Evolutionary conservation across 2,113 vertebrate species (phyloP).

Genomic region (Microcebus jonahi): DNA sequence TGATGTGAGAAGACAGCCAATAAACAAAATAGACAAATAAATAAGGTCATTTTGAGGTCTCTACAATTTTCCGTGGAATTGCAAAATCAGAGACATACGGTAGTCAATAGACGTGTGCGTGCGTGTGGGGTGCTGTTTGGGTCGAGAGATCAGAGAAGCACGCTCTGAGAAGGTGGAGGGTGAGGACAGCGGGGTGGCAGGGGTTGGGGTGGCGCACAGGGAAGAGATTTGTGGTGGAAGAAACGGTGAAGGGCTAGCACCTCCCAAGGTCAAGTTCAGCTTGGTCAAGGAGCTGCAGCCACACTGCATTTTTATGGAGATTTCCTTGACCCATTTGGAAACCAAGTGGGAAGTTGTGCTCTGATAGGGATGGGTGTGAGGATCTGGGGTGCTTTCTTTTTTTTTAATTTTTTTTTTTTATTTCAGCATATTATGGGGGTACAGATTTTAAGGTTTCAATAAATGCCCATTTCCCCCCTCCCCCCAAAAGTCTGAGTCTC

Average conservation of each 20-base stretch:
- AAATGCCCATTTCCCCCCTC: too few relatives aligned
- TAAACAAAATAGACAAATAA: neutral
- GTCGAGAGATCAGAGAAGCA: neutral
- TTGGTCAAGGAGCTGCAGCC: neutral
- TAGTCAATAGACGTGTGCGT: neutral
- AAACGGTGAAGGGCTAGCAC: too few relatives aligned
- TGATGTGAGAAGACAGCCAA: neutral
- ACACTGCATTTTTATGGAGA: accelerated
- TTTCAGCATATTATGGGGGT: too few relatives aligned
- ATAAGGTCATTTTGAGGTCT: neutral
- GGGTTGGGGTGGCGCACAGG: accelerated
- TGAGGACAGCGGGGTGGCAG: neutral
- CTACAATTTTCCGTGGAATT: neutral
- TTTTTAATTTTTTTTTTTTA: too few relatives aligned
- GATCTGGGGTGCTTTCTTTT: too few relatives aligned
- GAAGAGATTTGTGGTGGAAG: accelerated
- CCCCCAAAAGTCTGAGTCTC: too few relatives aligned
- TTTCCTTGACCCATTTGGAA: neutral
- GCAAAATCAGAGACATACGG: neutral
- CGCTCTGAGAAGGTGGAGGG: accelerated
- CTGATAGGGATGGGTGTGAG: neutral
- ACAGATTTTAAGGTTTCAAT: too few relatives aligned
- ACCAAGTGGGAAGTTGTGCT: neutral
- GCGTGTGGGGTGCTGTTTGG: too few relatives aligned
- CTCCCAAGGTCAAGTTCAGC: neutral